These are phyloP conservation scores for Drosophila sordidula DNA, from an alignment of 2,888 invertebrate species.

Conservation along the genomic window DNA sequence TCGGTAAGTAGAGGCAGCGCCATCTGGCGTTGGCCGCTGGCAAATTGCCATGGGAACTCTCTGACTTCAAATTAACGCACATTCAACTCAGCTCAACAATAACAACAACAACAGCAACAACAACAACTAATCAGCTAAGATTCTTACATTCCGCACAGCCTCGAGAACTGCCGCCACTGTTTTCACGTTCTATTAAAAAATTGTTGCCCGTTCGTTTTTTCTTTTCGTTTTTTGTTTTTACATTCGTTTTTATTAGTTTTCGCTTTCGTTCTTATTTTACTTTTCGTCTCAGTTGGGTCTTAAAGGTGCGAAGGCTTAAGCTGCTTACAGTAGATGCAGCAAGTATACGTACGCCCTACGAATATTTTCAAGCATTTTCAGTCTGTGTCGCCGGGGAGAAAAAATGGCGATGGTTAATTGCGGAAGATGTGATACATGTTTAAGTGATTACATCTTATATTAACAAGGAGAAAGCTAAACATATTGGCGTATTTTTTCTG, in stretches of 20 bases:
- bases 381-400: background rate
- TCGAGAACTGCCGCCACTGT: constrained; percentile 27
- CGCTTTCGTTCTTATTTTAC: background rate
- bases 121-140: constrained; percentile 61
- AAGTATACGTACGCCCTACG: constrained; percentile 2
- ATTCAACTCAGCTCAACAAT: constrained; percentile 38
- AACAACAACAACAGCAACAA: constrained; percentile 11
- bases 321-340: constrained; percentile 7
- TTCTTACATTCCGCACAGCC: constrained; percentile 67
- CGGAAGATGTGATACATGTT: too few relatives aligned
- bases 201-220: background rate
- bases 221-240: background rate
- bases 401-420: background rate
- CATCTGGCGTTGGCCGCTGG: constrained; percentile 19
- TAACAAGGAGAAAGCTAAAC: too few relatives aligned
- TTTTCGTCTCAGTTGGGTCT: constrained; percentile 11
- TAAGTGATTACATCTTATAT: too few relatives aligned
- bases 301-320: constrained; percentile 18
- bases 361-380: background rate
- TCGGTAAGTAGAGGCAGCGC: constrained; percentile 87
- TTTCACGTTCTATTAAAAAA: constrained; percentile 24
- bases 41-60: constrained; percentile 9
- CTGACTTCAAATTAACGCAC: constrained; percentile 44
- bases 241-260: constrained; percentile 12
- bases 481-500: too few relatives aligned